These are phyloP conservation scores for Macrotrachela quadricornifera DNA, from an alignment of 1,140 invertebrate species.

Conservation along the genomic window DNA sequence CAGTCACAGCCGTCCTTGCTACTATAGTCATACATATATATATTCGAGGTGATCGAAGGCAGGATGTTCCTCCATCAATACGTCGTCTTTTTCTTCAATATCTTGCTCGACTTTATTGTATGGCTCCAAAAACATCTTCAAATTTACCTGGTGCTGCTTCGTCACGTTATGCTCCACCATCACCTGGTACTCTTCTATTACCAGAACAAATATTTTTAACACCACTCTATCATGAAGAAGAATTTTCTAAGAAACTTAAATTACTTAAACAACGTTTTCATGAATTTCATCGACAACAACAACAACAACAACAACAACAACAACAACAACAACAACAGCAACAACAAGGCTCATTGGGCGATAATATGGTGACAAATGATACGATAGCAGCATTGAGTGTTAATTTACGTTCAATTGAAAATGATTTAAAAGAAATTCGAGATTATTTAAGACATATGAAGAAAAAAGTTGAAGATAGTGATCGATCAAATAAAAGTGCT, in stretches of 20 bases:
- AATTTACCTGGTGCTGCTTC: too few species aligned
- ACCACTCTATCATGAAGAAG: too few species aligned
- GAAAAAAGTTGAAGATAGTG: slow-evolving; percentile 4
- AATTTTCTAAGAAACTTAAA: slow-evolving; percentile 6
- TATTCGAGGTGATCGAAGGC: slow-evolving; percentile 16
- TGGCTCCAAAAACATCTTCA: too few species aligned
- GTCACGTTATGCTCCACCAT: too few species aligned
- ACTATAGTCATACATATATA: slow-evolving; percentile 29
- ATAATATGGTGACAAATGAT: too few species aligned
- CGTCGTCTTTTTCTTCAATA: slow-evolving; percentile 7
- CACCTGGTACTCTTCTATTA: too few species aligned
- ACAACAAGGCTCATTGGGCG: background rate
- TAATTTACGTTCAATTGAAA: too few species aligned
- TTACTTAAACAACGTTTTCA: slow-evolving; percentile 7
- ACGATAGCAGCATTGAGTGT: slow-evolving; percentile 1
- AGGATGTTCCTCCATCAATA: background rate
- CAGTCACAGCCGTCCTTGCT: slow-evolving; percentile 28
- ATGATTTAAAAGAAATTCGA: slow-evolving; percentile 8
- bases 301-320: too few species aligned
- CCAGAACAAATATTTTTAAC: too few species aligned
- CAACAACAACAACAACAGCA: too few species aligned
- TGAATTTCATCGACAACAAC: background rate
- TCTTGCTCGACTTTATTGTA: slow-evolving; percentile 5
- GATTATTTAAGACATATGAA: slow-evolving; percentile 6
- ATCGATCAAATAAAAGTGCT: slow-evolving; percentile 12